These are phyloP conservation scores for Liolophura sinensis DNA, from an alignment of 1,140 invertebrate species.

Conservation along the genomic window DNA sequence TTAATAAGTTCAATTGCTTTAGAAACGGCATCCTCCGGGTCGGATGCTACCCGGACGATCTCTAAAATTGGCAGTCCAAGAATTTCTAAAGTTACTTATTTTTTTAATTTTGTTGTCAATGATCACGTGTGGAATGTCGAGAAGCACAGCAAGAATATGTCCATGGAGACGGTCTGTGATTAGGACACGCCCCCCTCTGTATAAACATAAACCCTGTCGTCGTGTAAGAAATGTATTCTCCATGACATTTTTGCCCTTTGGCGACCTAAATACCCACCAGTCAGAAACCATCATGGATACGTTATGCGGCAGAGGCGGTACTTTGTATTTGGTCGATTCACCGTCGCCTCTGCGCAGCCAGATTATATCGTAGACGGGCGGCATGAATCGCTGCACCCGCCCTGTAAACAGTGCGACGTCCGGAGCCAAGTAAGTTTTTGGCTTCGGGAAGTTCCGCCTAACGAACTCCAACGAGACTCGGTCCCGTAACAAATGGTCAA, in stretches of 20 bases:
- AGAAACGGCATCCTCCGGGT: no score
- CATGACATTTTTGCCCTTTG: conserved; percentile 2
- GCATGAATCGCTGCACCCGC: no score
- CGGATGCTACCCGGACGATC: no score
- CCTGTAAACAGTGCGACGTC: no score
- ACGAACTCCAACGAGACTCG: conserved; percentile 19
- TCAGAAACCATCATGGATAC: no score
- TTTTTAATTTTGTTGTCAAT: conserved; percentile 28
- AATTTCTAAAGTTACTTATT: conserved; percentile 23
- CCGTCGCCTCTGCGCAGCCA: no score
- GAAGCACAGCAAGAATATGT: conserved; percentile 26
- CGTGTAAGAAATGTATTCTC: conserved; percentile 9
- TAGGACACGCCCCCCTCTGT: conserved; percentile 12
- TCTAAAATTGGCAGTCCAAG: conserved; percentile 19
- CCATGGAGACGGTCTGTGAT: conserved; percentile 34
- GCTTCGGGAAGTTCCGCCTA: neutral
- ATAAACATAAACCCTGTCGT: conserved; percentile 8
- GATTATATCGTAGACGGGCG: no score
- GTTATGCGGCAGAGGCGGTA: no score
- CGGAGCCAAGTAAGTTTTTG: neutral
- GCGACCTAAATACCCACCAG: no score
- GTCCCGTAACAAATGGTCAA: conserved; percentile 28
- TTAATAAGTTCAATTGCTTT: no score
- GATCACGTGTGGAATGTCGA: conserved; percentile 32
- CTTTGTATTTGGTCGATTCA: no score